Conservation (phyloP, 2,113 vertebrate genomes). For the Petroica traversi region DNA sequence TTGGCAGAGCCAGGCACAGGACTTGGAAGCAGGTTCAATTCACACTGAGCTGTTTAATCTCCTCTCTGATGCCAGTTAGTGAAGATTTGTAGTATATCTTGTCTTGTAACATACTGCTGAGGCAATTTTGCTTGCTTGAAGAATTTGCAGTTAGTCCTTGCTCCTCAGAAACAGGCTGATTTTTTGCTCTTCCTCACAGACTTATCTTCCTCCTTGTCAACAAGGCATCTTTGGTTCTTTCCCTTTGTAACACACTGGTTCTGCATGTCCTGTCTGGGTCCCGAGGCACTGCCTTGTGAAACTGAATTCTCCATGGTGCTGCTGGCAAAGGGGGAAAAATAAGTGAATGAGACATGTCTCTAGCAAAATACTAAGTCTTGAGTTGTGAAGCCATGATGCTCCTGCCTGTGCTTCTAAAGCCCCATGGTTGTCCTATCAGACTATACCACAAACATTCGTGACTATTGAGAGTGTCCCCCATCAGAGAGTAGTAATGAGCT, state of each 20-base stretch:
- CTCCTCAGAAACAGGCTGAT: neutral
- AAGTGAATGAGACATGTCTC: neutral
- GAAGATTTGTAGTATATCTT: neutral
- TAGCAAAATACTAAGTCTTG: neutral
- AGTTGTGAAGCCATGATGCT: neutral
- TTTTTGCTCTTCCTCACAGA: neutral
- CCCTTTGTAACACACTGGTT: fast-evolving
- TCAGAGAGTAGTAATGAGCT: neutral
- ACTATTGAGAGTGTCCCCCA: fast-evolving
- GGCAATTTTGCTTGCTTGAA: neutral
- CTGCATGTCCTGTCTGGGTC: neutral
- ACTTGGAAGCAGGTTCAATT: neutral
- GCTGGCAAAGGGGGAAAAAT: neutral
- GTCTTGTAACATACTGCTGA: neutral
- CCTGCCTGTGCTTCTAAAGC: neutral
- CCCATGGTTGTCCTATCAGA: neutral
- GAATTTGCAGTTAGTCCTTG: neutral
- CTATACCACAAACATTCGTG: fast-evolving
- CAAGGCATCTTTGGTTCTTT: neutral
- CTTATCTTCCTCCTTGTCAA: neutral
- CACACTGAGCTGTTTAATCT: neutral
- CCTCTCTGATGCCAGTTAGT: neutral
- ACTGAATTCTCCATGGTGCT: neutral
- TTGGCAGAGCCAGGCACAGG: neutral
- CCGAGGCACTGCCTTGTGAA: fast-evolving